Conservation (phyloP, 2,888 invertebrate genomes). For the Cremastobaeus sp. region DNA sequence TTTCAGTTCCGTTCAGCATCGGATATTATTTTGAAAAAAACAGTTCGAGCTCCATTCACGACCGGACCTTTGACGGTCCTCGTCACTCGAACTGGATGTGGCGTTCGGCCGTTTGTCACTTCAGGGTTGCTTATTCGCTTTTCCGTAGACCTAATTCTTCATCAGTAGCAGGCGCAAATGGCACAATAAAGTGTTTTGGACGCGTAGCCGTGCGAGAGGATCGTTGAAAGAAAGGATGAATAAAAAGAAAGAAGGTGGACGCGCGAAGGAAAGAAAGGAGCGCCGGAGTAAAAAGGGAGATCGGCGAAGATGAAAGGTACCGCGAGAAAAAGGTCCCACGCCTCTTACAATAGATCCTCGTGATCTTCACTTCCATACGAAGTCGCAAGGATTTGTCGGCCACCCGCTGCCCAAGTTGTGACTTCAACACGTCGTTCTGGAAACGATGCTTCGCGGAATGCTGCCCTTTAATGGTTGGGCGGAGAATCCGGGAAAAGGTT, state of each 20-base stretch:
- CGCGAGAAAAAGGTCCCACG: constrained; percentile 75
- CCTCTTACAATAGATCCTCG: constrained; percentile 73
- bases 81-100: no score
- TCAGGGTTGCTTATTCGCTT: constrained; percentile 46
- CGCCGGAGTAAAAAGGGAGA: constrained; percentile 62
- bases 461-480: constrained; percentile 45
- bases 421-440: constrained; percentile 68
- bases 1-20: no score
- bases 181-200: constrained; percentile 38
- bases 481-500: constrained; percentile 26
- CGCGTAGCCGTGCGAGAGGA: constrained; percentile 15
- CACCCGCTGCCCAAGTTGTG: constrained; percentile 77
- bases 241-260: constrained; percentile 46
- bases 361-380: constrained; percentile 68
- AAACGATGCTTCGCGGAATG: constrained; percentile 54
- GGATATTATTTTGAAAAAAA: no score
- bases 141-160: constrained; percentile 26
- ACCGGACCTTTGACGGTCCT: no score
- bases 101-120: constrained; percentile 68
- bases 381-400: constrained; percentile 70
- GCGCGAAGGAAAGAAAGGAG: constrained; percentile 65
- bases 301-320: constrained; percentile 74
- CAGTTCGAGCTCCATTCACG: no score
- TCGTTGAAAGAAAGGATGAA: constrained; percentile 13
- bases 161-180: constrained; percentile 39